Conservation (phyloP, 2,888 invertebrate genomes). For the Thelaira solivaga region DNA sequence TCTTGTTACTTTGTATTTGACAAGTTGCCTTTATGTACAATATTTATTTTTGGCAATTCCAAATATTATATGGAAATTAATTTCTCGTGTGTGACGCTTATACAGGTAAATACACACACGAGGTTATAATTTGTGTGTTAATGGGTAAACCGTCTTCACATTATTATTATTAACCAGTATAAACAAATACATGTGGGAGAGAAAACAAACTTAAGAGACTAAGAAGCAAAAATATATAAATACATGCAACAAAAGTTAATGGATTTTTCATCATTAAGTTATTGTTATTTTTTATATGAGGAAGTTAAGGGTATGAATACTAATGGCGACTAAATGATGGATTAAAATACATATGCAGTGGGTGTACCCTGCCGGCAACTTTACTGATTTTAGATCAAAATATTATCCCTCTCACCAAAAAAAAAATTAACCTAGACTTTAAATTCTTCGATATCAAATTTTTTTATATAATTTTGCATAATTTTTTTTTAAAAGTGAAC, state of each 20-base stretch:
- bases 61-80: not conserved
- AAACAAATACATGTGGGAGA: conserved; percentile 25
- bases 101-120: not conserved
- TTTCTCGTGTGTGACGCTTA: no score
- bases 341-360: not conserved
- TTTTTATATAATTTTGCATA: no score
- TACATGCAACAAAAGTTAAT: no score
- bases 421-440: no score
- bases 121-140: conserved; percentile 41
- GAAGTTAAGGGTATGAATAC: conserved; percentile 23
- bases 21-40: conserved; percentile 24
- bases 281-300: not conserved
- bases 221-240: no score
- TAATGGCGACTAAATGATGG: not conserved
- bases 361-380: no score
- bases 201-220: not conserved
- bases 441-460: no score
- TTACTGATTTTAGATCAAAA: no score
- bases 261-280: not conserved
- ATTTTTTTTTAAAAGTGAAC: no score
- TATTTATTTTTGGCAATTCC: conserved; percentile 30
- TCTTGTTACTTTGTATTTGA: no score
- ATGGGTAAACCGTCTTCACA: conserved; percentile 46
- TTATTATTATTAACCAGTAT: not conserved
- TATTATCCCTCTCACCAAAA: no score